Base-by-base conservation (phyloP, 92 coral and sea anemone species). In the Chrysogorgia sp. region DNA sequence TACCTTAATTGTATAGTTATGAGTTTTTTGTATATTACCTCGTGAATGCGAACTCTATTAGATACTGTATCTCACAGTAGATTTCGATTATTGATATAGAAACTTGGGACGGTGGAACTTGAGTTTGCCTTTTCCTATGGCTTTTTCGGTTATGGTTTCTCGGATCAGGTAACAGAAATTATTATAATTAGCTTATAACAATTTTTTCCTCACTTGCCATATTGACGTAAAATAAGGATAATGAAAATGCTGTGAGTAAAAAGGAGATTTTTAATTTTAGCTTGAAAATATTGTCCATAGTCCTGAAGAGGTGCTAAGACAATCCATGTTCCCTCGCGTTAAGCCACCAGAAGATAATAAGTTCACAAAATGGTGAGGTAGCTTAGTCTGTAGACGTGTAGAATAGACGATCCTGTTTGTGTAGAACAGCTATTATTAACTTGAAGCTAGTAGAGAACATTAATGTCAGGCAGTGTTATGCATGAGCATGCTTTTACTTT, bases 61-160 rank as follows among this genome's bases (percentile, higher is more conserved):
- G 6, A n/a, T 53, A 13, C 12, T 20, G 10, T 20, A 20, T 56
- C 1, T 12, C 1, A 3, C n/a, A 56, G 10, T 56, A 12, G 12
- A 13, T 71, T 67, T 34, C 32, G 64, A 7, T 56, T 50, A 24
- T 71, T 34, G n/a, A 49, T 19, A 40, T 83, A 94, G 98, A 87
- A 91, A 77, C 81, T 86, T 85, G 98, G 97, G 49, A 89, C 84
- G 67, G 85, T 83, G 17, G 86, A 91, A 45, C 59, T 96, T 37
- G 99, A 96, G 84, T 88, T 96, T 71, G 92, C 99, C 31, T 96
- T 96, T 88, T 88, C 96, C 15, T 96, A 96, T 81, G 99, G 99
- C 7, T 56, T 86, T 31, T 96, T 89, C 86, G 99, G 99, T 26
- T 96, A 96, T 87, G 99, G 99, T 21, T 80, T 92, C 68, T 96